Percentiles rank a stretch among this genome's conserved stretches.
phyloP scores from a whole-genome alignment of 2,113 vertebrate genomes.

The Raja brachyura region DNA sequence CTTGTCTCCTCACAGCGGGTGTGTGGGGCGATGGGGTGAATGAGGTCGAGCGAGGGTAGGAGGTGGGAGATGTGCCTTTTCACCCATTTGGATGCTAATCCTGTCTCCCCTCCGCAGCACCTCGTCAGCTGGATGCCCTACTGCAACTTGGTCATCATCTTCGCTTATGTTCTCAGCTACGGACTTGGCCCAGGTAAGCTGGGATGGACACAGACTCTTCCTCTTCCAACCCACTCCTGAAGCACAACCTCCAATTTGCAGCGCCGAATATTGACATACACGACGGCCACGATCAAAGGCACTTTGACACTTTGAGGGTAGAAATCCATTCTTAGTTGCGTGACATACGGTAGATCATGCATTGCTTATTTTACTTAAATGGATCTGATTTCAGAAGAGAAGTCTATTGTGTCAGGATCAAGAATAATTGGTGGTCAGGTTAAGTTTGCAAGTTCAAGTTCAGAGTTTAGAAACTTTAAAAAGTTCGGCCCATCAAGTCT shows the following conservation, averaged over 20 bases:
- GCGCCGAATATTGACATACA: background rate
- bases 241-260: background rate
- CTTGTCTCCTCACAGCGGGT: too few relatives aligned
- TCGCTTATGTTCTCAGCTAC: slow-evolving; percentile 86
- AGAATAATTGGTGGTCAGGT: too few relatives aligned
- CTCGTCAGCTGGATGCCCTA: slow-evolving; percentile 70
- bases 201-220: background rate
- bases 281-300: background rate
- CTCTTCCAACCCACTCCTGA: too few relatives aligned
- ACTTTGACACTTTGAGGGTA: background rate
- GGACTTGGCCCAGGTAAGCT: slow-evolving; percentile 80
- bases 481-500: too few relatives aligned
- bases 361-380: too few relatives aligned
- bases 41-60: background rate
- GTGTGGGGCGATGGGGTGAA: background rate
- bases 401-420: too few relatives aligned
- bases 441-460: too few relatives aligned
- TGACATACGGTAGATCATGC: background rate
- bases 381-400: too few relatives aligned
- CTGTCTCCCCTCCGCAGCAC: slow-evolving; percentile 49
- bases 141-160: slow-evolving; percentile 76
- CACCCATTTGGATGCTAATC: background rate
- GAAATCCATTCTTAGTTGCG: background rate
- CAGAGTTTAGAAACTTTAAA: too few relatives aligned
- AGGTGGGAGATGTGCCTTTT: background rate